Evolutionary conservation across 92 coral and sea anemone genomes (phyloP), one percentile per base, ranked within the genome.

Genomic region (Zoanthus sansibaricus): DNA sequence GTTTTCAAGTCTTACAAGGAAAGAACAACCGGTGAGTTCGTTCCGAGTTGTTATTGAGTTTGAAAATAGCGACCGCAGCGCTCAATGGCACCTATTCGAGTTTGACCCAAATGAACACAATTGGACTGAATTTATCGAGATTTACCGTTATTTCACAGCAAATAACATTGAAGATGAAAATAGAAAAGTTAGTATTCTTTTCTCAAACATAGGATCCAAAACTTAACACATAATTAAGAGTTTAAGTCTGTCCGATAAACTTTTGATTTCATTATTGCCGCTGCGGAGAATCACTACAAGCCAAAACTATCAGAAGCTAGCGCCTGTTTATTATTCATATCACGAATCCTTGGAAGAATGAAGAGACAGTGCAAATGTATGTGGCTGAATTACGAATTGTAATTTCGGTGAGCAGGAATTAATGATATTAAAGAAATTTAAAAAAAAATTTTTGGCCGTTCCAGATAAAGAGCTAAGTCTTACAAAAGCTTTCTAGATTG

Each of bases 401-500:
- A 71, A 33, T 71, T 46, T 76, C 45, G 56, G 79, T 16, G 62
- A 44, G 79, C 56, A 51, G 79, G 79, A 30, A 33, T 75, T n/a
- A 75, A 75, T 5, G 79, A 75, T 16, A 25, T 25, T 25, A 75
- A 46, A 16, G 13, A 75, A 75, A 30, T 31, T 13, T 56, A 42
- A 51, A 1, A 75, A 51, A 31, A 30, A 75, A 75, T 30, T 14
- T 25, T 51, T 75, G 32, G 79, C 79, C 4, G 61, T 51, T 11
- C 79, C 52, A 9, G 58, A 32, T 75, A 56, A 3, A 75, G 79
- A 75, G 37, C 48, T 33, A 17, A 75, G 25, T 75, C 33, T 75
- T 51, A 32, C 79, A 46, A 75, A 75, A 51, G 79, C 61, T 45
- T 75, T 75, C 61, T 7, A 75, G 79, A 75, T 37, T 75, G 79